phyloP scores from a whole-genome alignment of 2,113 vertebrate genomes.

The Eretmochelys imbricata region DNA sequence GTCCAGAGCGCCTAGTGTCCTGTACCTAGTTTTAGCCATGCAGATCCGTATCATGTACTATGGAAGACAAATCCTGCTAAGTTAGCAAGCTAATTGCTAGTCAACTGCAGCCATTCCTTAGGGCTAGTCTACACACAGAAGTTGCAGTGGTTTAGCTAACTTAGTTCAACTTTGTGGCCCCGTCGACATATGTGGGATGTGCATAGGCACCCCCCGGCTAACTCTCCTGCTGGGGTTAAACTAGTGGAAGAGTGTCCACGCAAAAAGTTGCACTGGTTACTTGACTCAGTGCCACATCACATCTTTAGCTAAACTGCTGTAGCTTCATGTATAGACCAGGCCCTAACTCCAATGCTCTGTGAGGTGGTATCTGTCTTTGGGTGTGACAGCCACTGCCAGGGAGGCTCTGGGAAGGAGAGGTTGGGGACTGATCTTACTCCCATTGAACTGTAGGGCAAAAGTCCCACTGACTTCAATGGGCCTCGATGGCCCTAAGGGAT shows the following conservation, averaged over 20 bases:
- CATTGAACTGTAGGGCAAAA: background rate
- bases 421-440: background rate
- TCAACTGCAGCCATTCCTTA: background rate
- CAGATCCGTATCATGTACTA: background rate
- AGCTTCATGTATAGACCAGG: background rate
- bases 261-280: background rate
- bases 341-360: background rate
- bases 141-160: background rate
- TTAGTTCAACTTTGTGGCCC: background rate
- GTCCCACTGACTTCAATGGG: background rate
- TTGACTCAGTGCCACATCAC: background rate
- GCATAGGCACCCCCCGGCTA: background rate
- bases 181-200: background rate
- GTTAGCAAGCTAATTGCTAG: background rate
- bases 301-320: background rate
- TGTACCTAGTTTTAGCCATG: background rate
- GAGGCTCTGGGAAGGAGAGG: background rate
- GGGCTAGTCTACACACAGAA: background rate
- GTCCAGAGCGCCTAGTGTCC: background rate
- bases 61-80: background rate
- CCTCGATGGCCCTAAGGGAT: background rate
- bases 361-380: background rate
- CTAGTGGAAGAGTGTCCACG: background rate
- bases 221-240: background rate
- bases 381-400: background rate